These are phyloP conservation scores for Dendrophyllia cribrosa DNA, from an alignment of 64 coral and sea anemone genomes.

Conservation along the genomic window DNA sequence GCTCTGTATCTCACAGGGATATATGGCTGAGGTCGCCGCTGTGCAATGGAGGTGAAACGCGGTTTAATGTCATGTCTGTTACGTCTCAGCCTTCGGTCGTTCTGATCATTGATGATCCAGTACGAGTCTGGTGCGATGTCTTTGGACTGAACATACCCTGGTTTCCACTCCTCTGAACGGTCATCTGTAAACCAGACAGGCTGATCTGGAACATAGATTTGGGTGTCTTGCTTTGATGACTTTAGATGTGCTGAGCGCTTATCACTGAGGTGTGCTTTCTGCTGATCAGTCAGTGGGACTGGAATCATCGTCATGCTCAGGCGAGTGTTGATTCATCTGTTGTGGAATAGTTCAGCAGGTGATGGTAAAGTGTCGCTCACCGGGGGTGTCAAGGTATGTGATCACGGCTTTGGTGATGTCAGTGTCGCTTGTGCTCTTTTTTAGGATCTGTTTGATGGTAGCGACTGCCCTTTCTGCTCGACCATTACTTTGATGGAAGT, in stretches of 20 bases:
- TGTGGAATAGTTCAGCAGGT: constrained; percentile 49
- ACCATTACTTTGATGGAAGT: constrained; percentile 60
- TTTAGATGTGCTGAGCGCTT: constrained; percentile 39
- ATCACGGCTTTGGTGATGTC: constrained; percentile 60
- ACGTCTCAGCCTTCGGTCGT: constrained; percentile 36
- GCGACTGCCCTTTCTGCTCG: constrained; percentile 48
- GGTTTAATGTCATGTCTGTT: constrained; percentile 67
- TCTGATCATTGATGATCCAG: constrained; percentile 61
- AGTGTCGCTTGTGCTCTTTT: constrained; percentile 54
- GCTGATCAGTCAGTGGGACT: constrained; percentile 32
- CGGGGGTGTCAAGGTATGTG: constrained; percentile 64
- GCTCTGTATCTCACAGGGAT: constrained; percentile 22
- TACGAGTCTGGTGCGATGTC: constrained; percentile 45
- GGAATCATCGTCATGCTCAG: constrained; percentile 57
- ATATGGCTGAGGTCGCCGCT: constrained; percentile 28
- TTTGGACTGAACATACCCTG: constrained; percentile 1
- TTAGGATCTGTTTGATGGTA: constrained; percentile 55
- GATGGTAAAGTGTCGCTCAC: constrained; percentile 44
- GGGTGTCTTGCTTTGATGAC: constrained; percentile 25
- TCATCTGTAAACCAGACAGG: constrained; percentile 64
- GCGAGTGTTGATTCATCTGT: constrained; percentile 61
- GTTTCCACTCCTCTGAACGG: constrained; percentile 51
- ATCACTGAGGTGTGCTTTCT: constrained; percentile 11
- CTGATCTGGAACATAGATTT: neutral
- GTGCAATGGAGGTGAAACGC: constrained; percentile 6